These are phyloP conservation scores for Barypeithes pellucidus DNA, from an alignment of 2,888 invertebrate species.

Conservation along the genomic window DNA sequence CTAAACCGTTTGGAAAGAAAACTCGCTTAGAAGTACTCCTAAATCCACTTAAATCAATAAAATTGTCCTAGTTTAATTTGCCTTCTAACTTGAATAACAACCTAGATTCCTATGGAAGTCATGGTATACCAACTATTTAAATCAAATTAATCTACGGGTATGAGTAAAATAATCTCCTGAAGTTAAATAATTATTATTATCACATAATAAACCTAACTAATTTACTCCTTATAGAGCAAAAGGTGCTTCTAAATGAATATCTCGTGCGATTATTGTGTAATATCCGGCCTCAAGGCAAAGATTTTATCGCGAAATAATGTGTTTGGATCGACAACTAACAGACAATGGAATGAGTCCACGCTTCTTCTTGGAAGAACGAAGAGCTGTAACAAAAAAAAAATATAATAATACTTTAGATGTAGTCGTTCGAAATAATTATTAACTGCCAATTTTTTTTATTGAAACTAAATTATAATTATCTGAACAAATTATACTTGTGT, in stretches of 20 bases:
- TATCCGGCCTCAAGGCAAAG: slow-evolving; percentile 4
- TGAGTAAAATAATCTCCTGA: slow-evolving; percentile 17
- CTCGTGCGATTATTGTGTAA: slow-evolving; percentile 14
- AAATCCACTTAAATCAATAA: no score
- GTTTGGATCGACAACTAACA: slow-evolving; percentile 20
- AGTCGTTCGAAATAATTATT: no score
- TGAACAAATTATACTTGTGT: no score
- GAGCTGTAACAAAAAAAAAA: neutral
- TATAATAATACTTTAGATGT: neutral
- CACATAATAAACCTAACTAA: slow-evolving; percentile 30
- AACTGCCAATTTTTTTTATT: no score
- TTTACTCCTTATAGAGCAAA: slow-evolving; percentile 21
- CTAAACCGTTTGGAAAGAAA: no score
- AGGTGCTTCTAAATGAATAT: slow-evolving; percentile 10
- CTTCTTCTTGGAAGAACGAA: slow-evolving; percentile 11
- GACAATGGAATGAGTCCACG: slow-evolving; percentile 23
- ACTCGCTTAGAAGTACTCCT: no score
- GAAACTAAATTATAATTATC: no score
- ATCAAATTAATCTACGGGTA: slow-evolving; percentile 18
- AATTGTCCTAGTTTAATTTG: no score
- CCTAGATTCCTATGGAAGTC: no score
- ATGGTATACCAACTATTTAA: neutral
- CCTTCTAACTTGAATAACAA: no score
- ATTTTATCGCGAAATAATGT: slow-evolving; percentile 14
- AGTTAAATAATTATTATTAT: slow-evolving; percentile 16